Evolutionary conservation across 2,888 invertebrate genomes (phyloP), one percentile per base, ranked within the genome.

Genomic region (Hypena proboscidalis): DNA sequence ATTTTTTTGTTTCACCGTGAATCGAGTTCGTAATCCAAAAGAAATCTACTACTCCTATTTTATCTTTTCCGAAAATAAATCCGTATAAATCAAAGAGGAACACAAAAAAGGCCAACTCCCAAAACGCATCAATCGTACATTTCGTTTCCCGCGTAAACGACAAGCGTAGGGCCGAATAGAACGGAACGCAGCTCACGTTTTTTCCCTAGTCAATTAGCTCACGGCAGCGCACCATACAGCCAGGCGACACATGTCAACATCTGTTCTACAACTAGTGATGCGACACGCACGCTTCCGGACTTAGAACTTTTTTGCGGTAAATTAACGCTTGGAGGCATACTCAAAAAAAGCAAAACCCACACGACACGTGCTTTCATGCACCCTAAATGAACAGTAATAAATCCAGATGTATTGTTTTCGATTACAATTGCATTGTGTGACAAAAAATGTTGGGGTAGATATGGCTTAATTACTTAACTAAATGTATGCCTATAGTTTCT

Each of bases 201-300:
- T 74, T 84, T 80, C 78, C 79, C 77, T 75, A 85, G 83, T 82
- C 85, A 89, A 88, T 88, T 87, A 87, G 80, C 77, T 74, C 61
- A 73, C 72, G 76, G 77, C 74, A 70, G 62, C 62, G 59, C 69
- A 66, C 66, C 69, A 73, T 74, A 70, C 70, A 67, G 62, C 67
- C 66, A 56, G 45, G 54, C 79, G 82, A 85, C 88, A 87, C 80
- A 86, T 88, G 88, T 88, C 85, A 83, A 87, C 89, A 90, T 89
- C 83, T 89, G 90, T 86, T 88, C 82, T 76, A 80, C 78, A 71
- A 81, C 79, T 80, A 78, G 80, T 84, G 77, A 79, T 82, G 81
- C 68, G 77, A 77, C 81, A 77, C 67, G 63, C 63, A 69, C 80
- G 78, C 84, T 85, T 89, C 89, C 88, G 87, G 84, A 70, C 74